Percentiles rank a stretch among this genome's conserved stretches.
Evolutionary conservation across 2,888 invertebrate genomes (phyloP).

Genomic region (Polyommatus icarus): DNA sequence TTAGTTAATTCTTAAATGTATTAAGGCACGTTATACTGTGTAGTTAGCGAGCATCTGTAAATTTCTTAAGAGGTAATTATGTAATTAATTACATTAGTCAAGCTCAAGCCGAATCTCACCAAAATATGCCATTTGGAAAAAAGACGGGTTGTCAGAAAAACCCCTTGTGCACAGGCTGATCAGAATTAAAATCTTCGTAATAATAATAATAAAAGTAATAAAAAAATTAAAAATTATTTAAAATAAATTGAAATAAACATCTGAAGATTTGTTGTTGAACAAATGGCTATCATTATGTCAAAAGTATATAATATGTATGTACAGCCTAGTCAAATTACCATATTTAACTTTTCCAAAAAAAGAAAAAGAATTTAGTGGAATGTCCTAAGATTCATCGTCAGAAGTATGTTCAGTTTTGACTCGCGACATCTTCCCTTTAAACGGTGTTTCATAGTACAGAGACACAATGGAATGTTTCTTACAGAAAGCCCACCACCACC

Average conservation of each 20-base stretch:
- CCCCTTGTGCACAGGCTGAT: no score
- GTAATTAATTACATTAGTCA: no score
- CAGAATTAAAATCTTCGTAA: no score
- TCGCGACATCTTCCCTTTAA: conserved; percentile 49
- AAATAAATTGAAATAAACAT: no score
- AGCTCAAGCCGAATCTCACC: no score
- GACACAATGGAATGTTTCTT: conserved; percentile 89
- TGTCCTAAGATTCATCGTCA: conserved; percentile 51
- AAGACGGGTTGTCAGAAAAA: no score
- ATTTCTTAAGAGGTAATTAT: neutral
- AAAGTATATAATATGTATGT: no score
- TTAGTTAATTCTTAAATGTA: neutral
- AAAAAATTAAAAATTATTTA: no score
- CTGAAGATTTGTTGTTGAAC: no score
- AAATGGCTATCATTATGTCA: neutral
- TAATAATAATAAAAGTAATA: no score
- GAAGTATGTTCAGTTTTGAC: conserved; percentile 51
- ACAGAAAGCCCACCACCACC: conserved; percentile 92
- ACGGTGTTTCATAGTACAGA: conserved; percentile 55
- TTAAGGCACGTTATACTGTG: neutral
- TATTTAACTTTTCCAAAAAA: neutral
- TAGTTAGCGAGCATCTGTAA: neutral
- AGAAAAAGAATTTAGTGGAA: neutral
- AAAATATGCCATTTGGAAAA: no score
- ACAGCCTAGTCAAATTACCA: neutral